Base-by-base conservation (phyloP, 2,888 invertebrate species). In the Cetonia aurata region DNA sequence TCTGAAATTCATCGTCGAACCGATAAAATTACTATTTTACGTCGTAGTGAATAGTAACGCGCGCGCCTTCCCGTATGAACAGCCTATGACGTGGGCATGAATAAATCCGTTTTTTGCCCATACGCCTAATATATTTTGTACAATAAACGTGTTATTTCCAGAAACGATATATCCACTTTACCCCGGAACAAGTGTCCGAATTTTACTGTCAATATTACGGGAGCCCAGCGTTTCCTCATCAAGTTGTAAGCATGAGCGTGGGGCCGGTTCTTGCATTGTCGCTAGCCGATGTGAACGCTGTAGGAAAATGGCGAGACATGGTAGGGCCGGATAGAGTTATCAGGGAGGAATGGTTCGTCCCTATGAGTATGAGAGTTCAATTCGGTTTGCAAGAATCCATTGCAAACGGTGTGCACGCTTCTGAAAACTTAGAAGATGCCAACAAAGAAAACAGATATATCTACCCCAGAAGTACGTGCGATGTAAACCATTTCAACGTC, bases 111-210 rank as follows among this genome's bases (percentile, higher is more conserved):
- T n/a, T n/a, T n/a, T n/a, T n/a, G n/a, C n/a, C n/a, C n/a, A n/a
- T n/a, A n/a, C 33, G 6, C 25, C 25, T 25, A 1, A 25, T 25
- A 4, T 25, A 25, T 25, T 25, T 25, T 25, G 25, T 25, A 4
- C 4, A n/a, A n/a, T n/a, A n/a, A n/a, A 3, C 4, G 4, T 4
- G 25, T 55, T 60, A 37, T 71, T 80, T 85, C 57, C 85, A 93
- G 90, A 89, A 88, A 77, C 88, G 93, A 71, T 86, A 87, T 74
- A 84, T 96, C 0, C 90, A 88, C 65, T 86, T 97, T 70, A 93
- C 93, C 0, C 92, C 93, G 0, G 96, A 96, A 83, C 93, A 95
- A 83, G 93, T 93, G 0, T 93, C 94, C 0, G 94, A 96, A 80
- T 90, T 97, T 77, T 96, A 94, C 83, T 87, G 88, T 3, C 90